These are phyloP conservation scores for Prunella strophiata DNA, from an alignment of 2,797 vertebrate species.

Conservation along the genomic window DNA sequence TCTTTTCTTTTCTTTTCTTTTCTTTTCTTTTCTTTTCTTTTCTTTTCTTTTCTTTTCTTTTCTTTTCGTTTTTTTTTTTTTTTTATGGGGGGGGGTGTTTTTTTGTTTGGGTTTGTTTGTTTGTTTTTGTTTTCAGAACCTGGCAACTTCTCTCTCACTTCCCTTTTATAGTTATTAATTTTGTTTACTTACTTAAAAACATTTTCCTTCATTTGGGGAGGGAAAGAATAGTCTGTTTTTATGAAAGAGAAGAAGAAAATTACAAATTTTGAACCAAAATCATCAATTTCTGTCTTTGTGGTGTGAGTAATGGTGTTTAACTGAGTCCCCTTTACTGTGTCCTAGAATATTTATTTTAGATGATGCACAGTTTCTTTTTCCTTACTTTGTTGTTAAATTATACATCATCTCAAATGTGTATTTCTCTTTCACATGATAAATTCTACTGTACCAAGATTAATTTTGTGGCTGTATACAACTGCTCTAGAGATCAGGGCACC, in stretches of 20 bases:
- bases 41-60: not conserved
- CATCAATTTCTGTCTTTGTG: constrained; percentile 65
- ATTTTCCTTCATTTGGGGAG: constrained; percentile 32
- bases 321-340: constrained; percentile 51
- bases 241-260: constrained; percentile 22
- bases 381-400: constrained; percentile 71
- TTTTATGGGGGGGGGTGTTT: too few species aligned
- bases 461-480: constrained; percentile 61
- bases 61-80: not conserved
- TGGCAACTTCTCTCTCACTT: constrained; percentile 59
- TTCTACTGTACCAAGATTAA: constrained; percentile 72
- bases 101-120: not conserved
- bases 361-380: constrained; percentile 72
- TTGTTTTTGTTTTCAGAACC: constrained; percentile 47
- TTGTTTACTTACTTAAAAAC: constrained; percentile 70
- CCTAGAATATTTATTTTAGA: constrained; percentile 74
- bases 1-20: not conserved
- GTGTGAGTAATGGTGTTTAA: constrained; percentile 69
- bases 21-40: not conserved
- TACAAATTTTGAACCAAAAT: constrained; percentile 47
- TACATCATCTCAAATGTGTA: constrained; percentile 74
- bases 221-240: not conserved
- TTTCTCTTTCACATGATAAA: constrained; percentile 75
- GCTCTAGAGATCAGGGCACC: not conserved
- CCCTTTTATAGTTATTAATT: constrained; percentile 56